Evolutionary conservation across 1,140 invertebrate species (phyloP).

Genomic region (Subanguina moxae): DNA sequence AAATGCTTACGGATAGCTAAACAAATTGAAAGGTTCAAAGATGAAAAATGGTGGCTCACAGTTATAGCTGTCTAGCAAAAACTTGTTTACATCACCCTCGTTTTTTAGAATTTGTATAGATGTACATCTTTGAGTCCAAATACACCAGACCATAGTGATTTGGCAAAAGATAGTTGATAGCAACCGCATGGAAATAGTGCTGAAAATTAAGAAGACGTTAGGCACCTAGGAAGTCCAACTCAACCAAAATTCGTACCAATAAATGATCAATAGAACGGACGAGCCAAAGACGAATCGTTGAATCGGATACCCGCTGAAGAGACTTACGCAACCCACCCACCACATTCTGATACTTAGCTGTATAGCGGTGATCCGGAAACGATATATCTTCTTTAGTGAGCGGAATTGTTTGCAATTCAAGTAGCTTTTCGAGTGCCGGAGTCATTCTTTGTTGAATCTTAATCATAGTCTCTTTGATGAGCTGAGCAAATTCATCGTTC

Average conservation of each 20-base stretch:
- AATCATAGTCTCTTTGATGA: slow-evolving; percentile 21
- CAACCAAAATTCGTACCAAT: slow-evolving; percentile 14
- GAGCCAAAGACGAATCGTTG: slow-evolving; percentile 16
- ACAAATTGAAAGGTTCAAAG: slow-evolving; percentile 7
- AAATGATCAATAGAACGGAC: slow-evolving; percentile 29
- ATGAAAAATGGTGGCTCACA: slow-evolving; percentile 16
- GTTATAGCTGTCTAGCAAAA: slow-evolving; percentile 8
- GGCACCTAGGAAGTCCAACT: too few species aligned
- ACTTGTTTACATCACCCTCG: slow-evolving; percentile 18
- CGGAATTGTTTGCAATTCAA: slow-evolving; percentile 5
- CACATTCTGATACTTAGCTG: slow-evolving; percentile 20
- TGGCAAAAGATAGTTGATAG: slow-evolving; percentile 36
- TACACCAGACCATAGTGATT: slow-evolving; percentile 29
- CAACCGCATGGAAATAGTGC: slow-evolving; percentile 38
- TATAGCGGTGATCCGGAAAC: slow-evolving; percentile 15
- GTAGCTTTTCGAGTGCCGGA: background rate
- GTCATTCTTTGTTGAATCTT: slow-evolving; percentile 25
- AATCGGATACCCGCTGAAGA: slow-evolving; percentile 8
- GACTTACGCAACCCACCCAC: slow-evolving; percentile 18
- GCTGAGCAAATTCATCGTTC: slow-evolving; percentile 1
- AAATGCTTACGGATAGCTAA: slow-evolving; percentile 1
- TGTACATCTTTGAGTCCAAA: slow-evolving; percentile 31
- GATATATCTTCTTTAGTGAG: slow-evolving; percentile 18
- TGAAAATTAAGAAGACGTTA: slow-evolving; percentile 16
- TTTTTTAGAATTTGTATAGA: slow-evolving; percentile 2